phyloP scores from a whole-genome alignment of 2,888 invertebrate species.

The Chalcis sispes region DNA sequence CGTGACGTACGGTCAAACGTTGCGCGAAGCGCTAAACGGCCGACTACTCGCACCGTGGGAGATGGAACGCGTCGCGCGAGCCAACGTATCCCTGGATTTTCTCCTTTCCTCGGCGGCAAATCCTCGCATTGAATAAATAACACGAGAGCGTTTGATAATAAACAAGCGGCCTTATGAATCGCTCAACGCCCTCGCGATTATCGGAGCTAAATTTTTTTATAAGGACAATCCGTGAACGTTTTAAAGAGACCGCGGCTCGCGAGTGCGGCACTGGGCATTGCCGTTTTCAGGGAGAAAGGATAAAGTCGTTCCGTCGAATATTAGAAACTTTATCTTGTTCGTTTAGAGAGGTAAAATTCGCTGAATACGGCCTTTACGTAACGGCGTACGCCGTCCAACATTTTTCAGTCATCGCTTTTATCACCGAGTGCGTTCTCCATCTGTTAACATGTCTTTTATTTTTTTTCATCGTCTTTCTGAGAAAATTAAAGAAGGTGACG shows the following conservation, averaged over 20 bases:
- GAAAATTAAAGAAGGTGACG: too few species aligned
- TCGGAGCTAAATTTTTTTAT: constrained; percentile 37
- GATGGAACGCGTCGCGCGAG: constrained; percentile 17
- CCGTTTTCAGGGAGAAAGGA: constrained; percentile 50
- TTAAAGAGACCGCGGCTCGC: neutral
- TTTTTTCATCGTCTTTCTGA: too few species aligned
- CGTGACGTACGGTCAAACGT: constrained; percentile 23
- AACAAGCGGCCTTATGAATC: constrained; percentile 16
- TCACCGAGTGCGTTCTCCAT: neutral
- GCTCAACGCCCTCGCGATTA: too few species aligned
- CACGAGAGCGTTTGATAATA: constrained; percentile 36
- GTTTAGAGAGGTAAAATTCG: constrained; percentile 16
- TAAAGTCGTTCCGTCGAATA: constrained; percentile 40
- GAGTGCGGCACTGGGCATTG: constrained; percentile 16
- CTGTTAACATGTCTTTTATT: constrained; percentile 1
- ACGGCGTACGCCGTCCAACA: neutral
- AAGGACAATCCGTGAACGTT: constrained; percentile 17
- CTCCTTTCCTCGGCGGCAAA: constrained; percentile 39
- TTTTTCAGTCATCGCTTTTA: too few species aligned
- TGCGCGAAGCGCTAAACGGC: constrained; percentile 26
- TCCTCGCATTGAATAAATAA: constrained; percentile 40
- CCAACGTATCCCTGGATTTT: constrained; percentile 30
- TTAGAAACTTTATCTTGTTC: constrained; percentile 22
- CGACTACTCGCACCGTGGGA: neutral
- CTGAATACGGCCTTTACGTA: constrained; percentile 2